Percentiles rank a stretch among this genome's conserved stretches.
These are phyloP conservation scores for Amphipoea oculea DNA, from an alignment of 2,888 invertebrate genomes.

Conservation along the genomic window DNA sequence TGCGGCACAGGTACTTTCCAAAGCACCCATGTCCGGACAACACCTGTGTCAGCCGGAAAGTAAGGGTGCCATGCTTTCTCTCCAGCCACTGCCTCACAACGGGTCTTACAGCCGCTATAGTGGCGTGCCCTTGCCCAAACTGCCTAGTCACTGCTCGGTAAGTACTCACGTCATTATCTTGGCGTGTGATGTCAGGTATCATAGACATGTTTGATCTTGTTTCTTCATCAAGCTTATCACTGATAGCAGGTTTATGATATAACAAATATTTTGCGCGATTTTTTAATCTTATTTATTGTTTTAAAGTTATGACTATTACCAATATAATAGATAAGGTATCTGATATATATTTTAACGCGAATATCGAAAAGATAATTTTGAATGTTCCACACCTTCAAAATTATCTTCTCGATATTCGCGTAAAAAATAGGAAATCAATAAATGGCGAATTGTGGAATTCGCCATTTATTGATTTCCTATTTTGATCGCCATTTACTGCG, in stretches of 20 bases:
- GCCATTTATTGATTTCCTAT: conserved; percentile 21
- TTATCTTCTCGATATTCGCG: no score
- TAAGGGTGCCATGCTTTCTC: no score
- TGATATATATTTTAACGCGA: conserved; percentile 25
- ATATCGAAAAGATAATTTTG: conserved; percentile 27
- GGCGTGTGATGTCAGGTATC: not conserved
- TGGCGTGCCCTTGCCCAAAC: no score
- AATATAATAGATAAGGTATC: conserved; percentile 19
- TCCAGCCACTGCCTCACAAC: no score
- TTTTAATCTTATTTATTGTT: conserved; percentile 28
- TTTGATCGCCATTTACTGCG: conserved; percentile 8
- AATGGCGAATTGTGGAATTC: no score
- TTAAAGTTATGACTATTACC: conserved; percentile 23
- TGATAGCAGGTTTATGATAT: conserved; percentile 13
- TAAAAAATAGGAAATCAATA: no score
- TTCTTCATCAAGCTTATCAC: conserved; percentile 4
- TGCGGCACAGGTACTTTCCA: no score
- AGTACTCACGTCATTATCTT: not conserved
- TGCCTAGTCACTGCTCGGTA: conserved; percentile 27
- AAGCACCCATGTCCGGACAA: no score
- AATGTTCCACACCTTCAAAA: no score
- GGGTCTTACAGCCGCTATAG: no score
- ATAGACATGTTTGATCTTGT: conserved; percentile 13
- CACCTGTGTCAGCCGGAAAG: no score
- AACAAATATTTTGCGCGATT: not conserved